Conservation (phyloP, 2,797 vertebrate species). For the Antrozous pallidus region DNA sequence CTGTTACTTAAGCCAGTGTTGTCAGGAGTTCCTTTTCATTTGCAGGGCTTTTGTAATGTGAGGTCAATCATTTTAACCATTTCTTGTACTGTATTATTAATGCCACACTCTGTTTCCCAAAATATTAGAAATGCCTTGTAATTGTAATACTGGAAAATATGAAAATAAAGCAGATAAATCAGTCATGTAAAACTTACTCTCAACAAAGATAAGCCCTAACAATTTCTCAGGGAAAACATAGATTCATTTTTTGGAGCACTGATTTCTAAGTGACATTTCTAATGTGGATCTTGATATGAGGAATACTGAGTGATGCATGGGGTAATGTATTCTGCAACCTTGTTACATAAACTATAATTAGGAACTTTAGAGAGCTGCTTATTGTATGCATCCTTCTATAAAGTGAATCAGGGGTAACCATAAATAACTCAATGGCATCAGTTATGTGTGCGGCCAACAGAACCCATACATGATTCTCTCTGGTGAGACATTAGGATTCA, state of each 20-base stretch:
- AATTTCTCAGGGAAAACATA: background rate
- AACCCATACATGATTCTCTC: background rate
- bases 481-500: background rate
- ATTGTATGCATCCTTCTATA: background rate
- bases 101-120: background rate
- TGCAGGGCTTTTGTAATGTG: background rate
- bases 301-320: background rate
- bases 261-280: conserved; percentile 12
- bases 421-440: background rate
- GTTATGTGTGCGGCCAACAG: background rate
- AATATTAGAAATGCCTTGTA: background rate
- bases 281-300: background rate
- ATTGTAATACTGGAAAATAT: background rate
- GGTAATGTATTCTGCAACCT: background rate
- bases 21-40: background rate
- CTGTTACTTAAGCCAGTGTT: background rate
- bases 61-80: background rate
- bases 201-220: background rate
- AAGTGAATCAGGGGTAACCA: background rate
- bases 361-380: background rate
- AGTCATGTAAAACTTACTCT: background rate
- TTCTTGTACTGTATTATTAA: conserved; percentile 18
- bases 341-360: background rate
- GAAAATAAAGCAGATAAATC: background rate
- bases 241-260: background rate